Evolutionary conservation across 2,797 vertebrate species (phyloP).

Genomic region (Masticophis lateralis): DNA sequence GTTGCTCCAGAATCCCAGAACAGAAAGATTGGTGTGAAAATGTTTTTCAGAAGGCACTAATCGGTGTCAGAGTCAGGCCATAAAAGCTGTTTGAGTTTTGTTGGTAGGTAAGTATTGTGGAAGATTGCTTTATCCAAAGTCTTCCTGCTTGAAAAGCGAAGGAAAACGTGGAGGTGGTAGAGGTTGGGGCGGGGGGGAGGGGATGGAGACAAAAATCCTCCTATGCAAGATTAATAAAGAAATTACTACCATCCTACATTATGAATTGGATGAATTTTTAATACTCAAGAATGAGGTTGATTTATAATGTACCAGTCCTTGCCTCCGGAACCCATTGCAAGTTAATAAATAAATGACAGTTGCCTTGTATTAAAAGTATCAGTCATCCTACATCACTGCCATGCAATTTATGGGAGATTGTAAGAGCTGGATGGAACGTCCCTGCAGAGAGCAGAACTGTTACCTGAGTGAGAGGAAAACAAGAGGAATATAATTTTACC

Average conservation of each 20-base stretch:
- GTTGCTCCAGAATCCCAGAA: background rate
- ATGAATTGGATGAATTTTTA: constrained; percentile 93
- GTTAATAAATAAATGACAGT: constrained; percentile 92
- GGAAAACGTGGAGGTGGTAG: constrained; percentile 45
- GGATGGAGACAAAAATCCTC: constrained; percentile 73
- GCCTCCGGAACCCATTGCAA: constrained; percentile 76
- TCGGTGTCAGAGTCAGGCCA: background rate
- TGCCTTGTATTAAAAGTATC: constrained; percentile 82
- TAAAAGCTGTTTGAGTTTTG: background rate
- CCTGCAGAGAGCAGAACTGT: constrained; percentile 18
- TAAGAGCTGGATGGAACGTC: constrained; percentile 15
- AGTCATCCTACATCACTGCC: constrained; percentile 72
- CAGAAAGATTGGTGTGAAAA: background rate
- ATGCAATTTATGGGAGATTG: constrained; percentile 63
- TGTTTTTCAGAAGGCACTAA: background rate
- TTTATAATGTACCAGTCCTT: constrained; percentile 83
- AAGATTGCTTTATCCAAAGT: background rate
- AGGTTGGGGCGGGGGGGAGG: background rate
- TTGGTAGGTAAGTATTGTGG: background rate
- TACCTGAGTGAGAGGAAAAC: background rate
- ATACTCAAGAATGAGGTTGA: constrained; percentile 83
- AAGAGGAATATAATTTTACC: background rate
- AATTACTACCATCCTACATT: constrained; percentile 85
- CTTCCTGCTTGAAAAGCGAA: constrained; percentile 56
- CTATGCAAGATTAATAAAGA: constrained; percentile 88